phyloP scores from a whole-genome alignment of 2,797 vertebrate genomes.

The Champsocephalus esox region DNA sequence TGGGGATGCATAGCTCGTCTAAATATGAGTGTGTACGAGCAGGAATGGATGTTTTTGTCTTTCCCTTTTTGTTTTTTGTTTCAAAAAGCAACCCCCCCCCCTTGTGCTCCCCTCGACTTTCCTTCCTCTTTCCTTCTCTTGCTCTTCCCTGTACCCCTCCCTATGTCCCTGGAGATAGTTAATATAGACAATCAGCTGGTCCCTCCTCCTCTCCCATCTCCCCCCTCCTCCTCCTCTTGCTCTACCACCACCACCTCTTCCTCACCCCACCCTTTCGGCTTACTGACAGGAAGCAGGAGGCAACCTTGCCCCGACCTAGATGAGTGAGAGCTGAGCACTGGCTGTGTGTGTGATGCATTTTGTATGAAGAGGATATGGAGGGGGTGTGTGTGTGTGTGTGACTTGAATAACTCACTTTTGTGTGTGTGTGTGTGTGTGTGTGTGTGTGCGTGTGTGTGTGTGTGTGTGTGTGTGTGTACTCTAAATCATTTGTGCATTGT shows the following conservation, averaged over 20 bases:
- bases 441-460: constrained; percentile 33
- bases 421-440: neutral
- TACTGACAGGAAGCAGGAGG: constrained; percentile 80
- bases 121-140: constrained; percentile 23
- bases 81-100: neutral
- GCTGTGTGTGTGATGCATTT: constrained; percentile 44
- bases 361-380: constrained; percentile 55
- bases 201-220: constrained; percentile 43
- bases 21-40: constrained; percentile 18
- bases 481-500: constrained; percentile 43
- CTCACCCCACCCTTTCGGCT: constrained; percentile 64
- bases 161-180: constrained; percentile 65
- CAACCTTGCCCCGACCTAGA: constrained; percentile 85
- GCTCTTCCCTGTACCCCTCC: constrained; percentile 37
- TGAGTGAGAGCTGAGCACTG: constrained; percentile 71
- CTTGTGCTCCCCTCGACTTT: neutral
- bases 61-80: constrained; percentile 1
- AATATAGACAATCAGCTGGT: constrained; percentile 69
- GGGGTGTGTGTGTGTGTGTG: constrained; percentile 23
- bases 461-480: constrained; percentile 15
- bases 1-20: constrained; percentile 23
- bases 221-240: constrained; percentile 19
- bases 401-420: constrained; percentile 20
- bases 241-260: constrained; percentile 39
- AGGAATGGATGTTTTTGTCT: neutral